Evolutionary conservation across 23 tunicate species (phyloP).

Genomic region (Halocynthia roretzi): DNA sequence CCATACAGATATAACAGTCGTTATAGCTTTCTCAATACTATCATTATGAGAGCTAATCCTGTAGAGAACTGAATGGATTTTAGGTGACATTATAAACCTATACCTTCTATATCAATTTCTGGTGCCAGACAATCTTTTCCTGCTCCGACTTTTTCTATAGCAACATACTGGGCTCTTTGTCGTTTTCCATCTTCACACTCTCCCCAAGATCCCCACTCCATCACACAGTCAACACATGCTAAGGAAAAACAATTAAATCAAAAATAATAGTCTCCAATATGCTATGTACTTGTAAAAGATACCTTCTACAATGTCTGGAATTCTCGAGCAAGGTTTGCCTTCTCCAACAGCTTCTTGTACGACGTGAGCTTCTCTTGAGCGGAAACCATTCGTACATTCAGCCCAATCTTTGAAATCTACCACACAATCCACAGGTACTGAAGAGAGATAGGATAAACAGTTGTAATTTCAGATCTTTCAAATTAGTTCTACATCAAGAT

Average conservation of each 20-base stretch:
- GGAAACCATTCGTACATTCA: constrained; percentile 30
- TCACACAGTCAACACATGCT: constrained; percentile 64
- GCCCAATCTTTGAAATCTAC: constrained; percentile 42
- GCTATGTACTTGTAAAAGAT: neutral
- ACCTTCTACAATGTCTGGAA: constrained; percentile 23
- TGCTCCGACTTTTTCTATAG: constrained; percentile 44
- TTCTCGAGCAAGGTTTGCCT: constrained; percentile 30
- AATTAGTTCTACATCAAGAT: no score
- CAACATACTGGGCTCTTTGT: constrained; percentile 22
- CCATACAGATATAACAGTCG: no score
- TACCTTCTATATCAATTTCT: neutral
- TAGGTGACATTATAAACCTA: neutral
- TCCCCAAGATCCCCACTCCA: constrained; percentile 70
- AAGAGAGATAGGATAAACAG: neutral
- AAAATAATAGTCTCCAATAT: neutral
- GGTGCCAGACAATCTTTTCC: constrained; percentile 29
- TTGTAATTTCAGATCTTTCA: no score
- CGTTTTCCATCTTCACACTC: constrained; percentile 44
- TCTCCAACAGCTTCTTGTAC: constrained; percentile 21
- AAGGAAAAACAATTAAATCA: neutral
- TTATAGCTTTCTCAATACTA: no score
- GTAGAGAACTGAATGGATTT: neutral
- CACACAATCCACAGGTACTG: constrained; percentile 73
- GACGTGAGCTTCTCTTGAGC: constrained; percentile 14
- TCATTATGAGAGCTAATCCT: no score